These are phyloP conservation scores for Eulemur albifrons DNA, from an alignment of 2,797 vertebrate species.

Conservation along the genomic window DNA sequence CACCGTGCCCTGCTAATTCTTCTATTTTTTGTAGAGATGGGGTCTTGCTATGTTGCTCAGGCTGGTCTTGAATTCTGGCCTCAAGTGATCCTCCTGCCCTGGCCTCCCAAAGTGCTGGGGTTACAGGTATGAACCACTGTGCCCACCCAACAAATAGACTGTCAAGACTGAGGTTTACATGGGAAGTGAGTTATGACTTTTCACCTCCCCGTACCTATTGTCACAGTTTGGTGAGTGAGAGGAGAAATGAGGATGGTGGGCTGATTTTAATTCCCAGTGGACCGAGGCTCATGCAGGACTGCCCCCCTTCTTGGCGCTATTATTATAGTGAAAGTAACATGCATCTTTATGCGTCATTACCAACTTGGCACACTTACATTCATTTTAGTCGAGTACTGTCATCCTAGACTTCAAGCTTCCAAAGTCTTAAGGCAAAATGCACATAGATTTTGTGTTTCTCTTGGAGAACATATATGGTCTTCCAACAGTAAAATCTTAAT, in stretches of 20 bases:
- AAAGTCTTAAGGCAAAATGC: neutral
- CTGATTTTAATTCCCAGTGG: neutral
- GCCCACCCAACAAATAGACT: too few species aligned
- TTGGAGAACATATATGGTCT: neutral
- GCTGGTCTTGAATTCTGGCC: too few species aligned
- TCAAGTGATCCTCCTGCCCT: too few species aligned
- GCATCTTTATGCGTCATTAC: neutral
- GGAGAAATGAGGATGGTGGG: neutral
- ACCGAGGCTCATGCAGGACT: neutral
- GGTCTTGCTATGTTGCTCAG: too few species aligned
- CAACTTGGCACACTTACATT: slow-evolving; percentile 1
- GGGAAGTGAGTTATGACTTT: neutral
- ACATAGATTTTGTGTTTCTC: neutral
- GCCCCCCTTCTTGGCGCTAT: slow-evolving; percentile 38
- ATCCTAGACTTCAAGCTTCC: neutral
- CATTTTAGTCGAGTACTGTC: neutral
- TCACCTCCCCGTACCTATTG: neutral
- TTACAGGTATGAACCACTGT: too few species aligned
- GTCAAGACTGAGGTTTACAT: too few species aligned
- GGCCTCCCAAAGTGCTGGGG: too few species aligned
- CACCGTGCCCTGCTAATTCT: too few species aligned
- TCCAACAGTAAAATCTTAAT: neutral
- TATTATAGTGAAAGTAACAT: neutral
- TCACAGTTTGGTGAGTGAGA: neutral
- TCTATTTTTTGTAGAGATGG: too few species aligned